Base-by-base conservation (phyloP, 2,888 invertebrate species). In the Thymelicus lineola region DNA sequence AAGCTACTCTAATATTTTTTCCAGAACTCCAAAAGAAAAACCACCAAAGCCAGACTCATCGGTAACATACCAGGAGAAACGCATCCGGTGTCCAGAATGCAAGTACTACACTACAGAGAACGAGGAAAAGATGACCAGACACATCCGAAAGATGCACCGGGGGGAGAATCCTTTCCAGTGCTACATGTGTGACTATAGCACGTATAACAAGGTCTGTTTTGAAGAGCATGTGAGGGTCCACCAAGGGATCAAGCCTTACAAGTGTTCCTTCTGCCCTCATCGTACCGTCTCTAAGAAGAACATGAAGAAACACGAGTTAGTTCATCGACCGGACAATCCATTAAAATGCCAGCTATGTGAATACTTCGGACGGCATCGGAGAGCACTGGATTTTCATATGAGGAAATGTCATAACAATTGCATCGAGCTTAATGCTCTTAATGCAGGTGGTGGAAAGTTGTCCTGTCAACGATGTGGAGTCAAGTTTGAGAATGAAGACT, bases 111-210 rank as follows among this genome's bases (percentile, higher is more conserved):
- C 84, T 0, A 80, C 85, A 0, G 82, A 82, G 12, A 85, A 77
- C 0, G 86, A 85, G 9, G 91, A 90, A 60, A 82, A 83, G 45
- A 76, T 90, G 78, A 48, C 82, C 0, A 74, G 87, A 0, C 88
- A 91, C 48, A 82, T 91, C 0, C 78, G 85, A 0, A 86, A 83
- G 58, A 79, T 83, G 0, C 91, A 89, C 59, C 75, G 83, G 0
- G 89, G 89, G 0, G 85, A 87, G 55, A 90, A 89, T 28, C 88
- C 90, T 0, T 91, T 86, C 69, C 88, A 90, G 9, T 93, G 92
- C 17, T 83, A 78, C 48, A 87, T 90, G 87, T 93, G 92, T 1
- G 87, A 90, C 1, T 93, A 92, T 15, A 83, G 85, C 0, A 90
- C 92, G 0, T 86, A 88, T 67, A 91, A 92, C 64, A 90, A 87